A percentile compares a stretch with the other conserved stretches of the same genome.
These are phyloP conservation scores for Platalea minor DNA, from an alignment of 2,797 vertebrate species.

Conservation along the genomic window DNA sequence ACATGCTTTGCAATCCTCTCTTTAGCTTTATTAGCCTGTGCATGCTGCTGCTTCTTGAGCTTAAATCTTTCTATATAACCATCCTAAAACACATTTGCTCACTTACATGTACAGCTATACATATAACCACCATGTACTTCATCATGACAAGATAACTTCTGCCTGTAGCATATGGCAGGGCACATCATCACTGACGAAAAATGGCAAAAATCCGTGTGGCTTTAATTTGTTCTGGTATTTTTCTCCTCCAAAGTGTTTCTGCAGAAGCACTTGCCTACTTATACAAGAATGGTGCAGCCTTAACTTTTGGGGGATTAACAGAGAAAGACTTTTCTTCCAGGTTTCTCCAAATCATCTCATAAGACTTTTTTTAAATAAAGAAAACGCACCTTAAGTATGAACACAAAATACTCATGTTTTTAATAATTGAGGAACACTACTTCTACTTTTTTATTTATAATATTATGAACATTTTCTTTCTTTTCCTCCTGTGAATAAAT, in stretches of 20 bases:
- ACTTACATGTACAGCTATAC: neutral
- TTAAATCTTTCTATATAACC: no score
- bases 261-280: neutral
- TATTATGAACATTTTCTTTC: neutral
- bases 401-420: neutral
- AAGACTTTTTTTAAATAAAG: neutral
- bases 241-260: neutral
- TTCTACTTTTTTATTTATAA: neutral
- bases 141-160: neutral
- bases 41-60: neutral
- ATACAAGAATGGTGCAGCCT: neutral
- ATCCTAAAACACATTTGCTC: neutral
- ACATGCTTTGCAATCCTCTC: neutral
- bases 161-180: neutral
- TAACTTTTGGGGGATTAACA: neutral
- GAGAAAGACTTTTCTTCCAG: neutral
- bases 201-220: neutral
- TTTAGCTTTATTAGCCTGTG: neutral
- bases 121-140: neutral
- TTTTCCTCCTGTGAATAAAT: neutral
- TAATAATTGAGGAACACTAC: neutral
- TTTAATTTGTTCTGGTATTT: accelerated
- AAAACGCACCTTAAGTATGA: neutral
- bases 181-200: neutral
- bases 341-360: neutral